A percentile compares a stretch with the other conserved stretches of the same genome.
Evolutionary conservation across 2,113 vertebrate species (phyloP).

Genomic region (Passer montanus): DNA sequence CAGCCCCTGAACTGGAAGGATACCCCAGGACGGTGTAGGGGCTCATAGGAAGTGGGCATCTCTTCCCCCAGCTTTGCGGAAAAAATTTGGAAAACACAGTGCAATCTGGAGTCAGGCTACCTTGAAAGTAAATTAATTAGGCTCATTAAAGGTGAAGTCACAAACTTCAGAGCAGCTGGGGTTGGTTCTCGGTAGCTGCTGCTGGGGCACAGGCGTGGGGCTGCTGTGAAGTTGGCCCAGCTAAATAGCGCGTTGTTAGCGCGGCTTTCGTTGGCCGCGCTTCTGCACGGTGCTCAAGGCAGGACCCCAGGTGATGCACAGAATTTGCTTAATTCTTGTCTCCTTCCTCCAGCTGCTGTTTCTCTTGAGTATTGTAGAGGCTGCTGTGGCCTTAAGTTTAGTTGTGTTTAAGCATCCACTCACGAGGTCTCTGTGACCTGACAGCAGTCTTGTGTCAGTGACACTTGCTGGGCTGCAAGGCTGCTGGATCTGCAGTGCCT

Average conservation of each 20-base stretch:
- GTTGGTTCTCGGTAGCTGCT: neutral
- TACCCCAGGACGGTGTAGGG: rapidly evolving
- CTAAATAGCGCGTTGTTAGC: neutral
- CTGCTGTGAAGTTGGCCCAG: neutral
- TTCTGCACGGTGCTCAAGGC: neutral
- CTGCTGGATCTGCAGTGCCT: neutral
- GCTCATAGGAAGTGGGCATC: rapidly evolving
- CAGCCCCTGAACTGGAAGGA: neutral
- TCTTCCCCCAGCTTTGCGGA: neutral
- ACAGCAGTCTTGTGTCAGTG: rapidly evolving
- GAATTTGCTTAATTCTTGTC: neutral
- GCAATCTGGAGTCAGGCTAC: conserved; percentile 1
- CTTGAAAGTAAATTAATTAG: conserved; percentile 40
- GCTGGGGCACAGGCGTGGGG: neutral
- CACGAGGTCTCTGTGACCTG: rapidly evolving
- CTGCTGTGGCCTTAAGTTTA: neutral
- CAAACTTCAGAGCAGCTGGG: neutral
- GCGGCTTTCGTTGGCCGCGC: rapidly evolving
- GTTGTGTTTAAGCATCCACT: neutral
- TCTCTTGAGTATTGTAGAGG: neutral
- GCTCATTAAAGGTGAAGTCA: neutral
- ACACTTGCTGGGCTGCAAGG: neutral
- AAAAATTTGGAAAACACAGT: neutral
- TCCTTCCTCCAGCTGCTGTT: neutral
- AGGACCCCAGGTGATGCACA: neutral